These are phyloP conservation scores for Paratrypauchen microcephalus DNA, from an alignment of 2,797 vertebrate species.

Conservation along the genomic window DNA sequence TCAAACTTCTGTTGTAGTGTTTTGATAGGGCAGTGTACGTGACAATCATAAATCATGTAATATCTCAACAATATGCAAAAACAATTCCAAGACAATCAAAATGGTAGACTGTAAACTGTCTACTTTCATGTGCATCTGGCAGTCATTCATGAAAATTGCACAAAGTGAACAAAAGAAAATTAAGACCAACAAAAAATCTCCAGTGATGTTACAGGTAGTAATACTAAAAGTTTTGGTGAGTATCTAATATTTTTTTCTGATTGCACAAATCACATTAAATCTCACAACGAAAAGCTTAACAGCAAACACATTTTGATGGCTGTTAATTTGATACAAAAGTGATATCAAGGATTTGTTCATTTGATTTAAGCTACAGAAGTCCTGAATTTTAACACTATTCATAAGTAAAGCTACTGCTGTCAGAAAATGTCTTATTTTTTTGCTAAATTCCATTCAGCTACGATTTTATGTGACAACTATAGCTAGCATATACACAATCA, in stretches of 20 bases:
- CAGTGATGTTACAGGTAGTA: slow-evolving; percentile 15
- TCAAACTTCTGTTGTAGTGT: background rate
- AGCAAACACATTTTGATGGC: slow-evolving; percentile 35
- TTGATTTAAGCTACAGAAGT: slow-evolving; percentile 50
- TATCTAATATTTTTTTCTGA: slow-evolving; percentile 24
- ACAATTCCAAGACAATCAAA: slow-evolving; percentile 2
- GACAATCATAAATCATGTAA: background rate
- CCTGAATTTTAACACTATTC: slow-evolving; percentile 53
- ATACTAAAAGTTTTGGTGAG: slow-evolving; percentile 19
- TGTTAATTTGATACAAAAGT: slow-evolving; percentile 46
- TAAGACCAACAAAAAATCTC: background rate
- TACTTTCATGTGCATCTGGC: background rate
- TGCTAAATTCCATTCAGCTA: slow-evolving; percentile 66
- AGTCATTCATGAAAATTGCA: background rate
- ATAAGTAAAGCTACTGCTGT: slow-evolving; percentile 50
- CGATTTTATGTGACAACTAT: slow-evolving; percentile 44
- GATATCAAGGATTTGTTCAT: slow-evolving; percentile 53
- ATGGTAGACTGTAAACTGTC: background rate
- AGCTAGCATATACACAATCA: slow-evolving; percentile 58
- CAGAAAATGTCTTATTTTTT: slow-evolving; percentile 55
- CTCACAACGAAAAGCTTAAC: slow-evolving; percentile 40
- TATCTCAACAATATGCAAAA: background rate
- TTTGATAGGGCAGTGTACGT: background rate
- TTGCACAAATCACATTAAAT: slow-evolving; percentile 39
- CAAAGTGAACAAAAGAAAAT: background rate